Evolutionary conservation across 2,797 vertebrate genomes (phyloP).

Genomic region (Sebastes miniatus): DNA sequence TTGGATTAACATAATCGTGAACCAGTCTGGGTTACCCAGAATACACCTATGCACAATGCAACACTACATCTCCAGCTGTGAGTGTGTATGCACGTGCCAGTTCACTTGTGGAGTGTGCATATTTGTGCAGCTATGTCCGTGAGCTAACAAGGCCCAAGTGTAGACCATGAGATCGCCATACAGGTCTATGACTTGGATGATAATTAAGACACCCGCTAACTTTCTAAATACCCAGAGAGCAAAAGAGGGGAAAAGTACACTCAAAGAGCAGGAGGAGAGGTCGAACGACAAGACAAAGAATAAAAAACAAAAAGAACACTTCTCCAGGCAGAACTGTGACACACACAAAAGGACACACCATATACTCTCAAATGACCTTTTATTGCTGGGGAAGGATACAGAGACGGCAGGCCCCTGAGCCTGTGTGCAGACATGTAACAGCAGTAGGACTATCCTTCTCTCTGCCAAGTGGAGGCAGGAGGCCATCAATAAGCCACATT

Average conservation of each 20-base stretch:
- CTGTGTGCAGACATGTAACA: conserved; percentile 59
- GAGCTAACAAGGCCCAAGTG: background rate
- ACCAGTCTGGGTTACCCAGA: conserved; percentile 51
- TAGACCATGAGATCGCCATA: background rate
- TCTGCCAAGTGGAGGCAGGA: conserved; percentile 36
- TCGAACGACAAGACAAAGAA: conserved; percentile 33
- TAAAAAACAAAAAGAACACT: background rate
- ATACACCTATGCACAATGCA: conserved; percentile 31
- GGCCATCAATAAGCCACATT: conserved; percentile 36
- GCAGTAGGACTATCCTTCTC: conserved; percentile 29
- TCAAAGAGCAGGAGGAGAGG: conserved; percentile 36
- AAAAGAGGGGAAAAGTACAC: conserved; percentile 4
- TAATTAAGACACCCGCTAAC: conserved; percentile 34
- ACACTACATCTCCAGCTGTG: conserved; percentile 34
- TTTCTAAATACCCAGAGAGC: conserved; percentile 22
- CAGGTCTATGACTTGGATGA: conserved; percentile 13
- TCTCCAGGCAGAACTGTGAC: conserved; percentile 62
- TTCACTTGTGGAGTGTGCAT: background rate
- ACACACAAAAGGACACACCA: conserved; percentile 67
- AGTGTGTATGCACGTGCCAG: background rate
- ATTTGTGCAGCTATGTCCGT: background rate
- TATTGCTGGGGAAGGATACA: conserved; percentile 64
- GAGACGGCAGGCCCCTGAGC: conserved; percentile 67
- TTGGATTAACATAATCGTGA: conserved; percentile 66
- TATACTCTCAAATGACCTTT: conserved; percentile 75